A percentile compares a stretch with the other conserved stretches of the same genome.
phyloP scores from a whole-genome alignment of 2,113 vertebrate species.

The Pterocles burchelli region DNA sequence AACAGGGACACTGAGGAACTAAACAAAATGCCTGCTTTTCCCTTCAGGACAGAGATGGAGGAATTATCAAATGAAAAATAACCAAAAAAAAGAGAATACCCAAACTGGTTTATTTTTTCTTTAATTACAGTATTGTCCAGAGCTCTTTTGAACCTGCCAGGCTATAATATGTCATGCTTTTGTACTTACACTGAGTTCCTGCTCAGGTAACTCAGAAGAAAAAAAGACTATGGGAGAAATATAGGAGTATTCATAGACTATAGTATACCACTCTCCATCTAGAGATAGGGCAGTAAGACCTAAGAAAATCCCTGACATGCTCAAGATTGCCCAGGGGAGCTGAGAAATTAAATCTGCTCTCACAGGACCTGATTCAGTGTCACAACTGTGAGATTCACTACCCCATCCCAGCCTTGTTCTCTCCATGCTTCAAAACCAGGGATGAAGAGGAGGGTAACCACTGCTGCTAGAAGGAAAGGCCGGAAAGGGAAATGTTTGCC shows the following conservation, averaged over 20 bases:
- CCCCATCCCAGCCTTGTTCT: not conserved
- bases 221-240: not conserved
- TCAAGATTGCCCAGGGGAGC: not conserved
- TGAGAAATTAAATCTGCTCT: not conserved
- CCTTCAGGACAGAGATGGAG: not conserved
- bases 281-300: not conserved
- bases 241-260: not conserved
- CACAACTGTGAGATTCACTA: not conserved
- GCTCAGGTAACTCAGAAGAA: not conserved
- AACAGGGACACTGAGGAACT: not conserved
- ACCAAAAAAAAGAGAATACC: not conserved
- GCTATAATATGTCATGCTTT: not conserved
- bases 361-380: rapidly evolving
- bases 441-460: not conserved
- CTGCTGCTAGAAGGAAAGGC: not conserved
- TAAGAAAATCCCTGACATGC: not conserved
- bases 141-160: not conserved
- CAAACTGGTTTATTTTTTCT: not conserved
- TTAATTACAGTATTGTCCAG: not conserved
- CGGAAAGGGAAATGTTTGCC: not conserved
- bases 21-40: not conserved
- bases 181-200: not conserved
- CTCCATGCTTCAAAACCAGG: not conserved
- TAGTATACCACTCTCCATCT: not conserved
- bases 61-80: not conserved